Base-by-base conservation (phyloP, 2,797 vertebrate species). In the Coendou prehensilis region DNA sequence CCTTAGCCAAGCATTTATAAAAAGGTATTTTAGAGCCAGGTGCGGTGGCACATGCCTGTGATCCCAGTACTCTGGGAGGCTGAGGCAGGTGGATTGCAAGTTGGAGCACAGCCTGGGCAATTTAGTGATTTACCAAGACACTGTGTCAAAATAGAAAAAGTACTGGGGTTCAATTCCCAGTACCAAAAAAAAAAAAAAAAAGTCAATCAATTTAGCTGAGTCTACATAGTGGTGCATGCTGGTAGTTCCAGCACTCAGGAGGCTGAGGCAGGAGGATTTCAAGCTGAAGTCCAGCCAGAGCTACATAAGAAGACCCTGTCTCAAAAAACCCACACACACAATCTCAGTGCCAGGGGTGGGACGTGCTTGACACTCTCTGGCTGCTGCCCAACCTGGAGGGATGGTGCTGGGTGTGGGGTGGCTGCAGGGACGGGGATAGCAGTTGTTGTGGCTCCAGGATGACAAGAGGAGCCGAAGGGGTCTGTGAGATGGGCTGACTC, bases 1-100 rank as follows among this genome's bases (percentile, higher is more conserved):
- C 33, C 56, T 87, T 80, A 92, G 57, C 45, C 71, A 83, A 87
- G 64, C 20, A 37, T 89, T 82, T 82, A 88, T 85, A 59, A 76
- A 69, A 78, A 5, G 41, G 18, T 23, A 52, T 80, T 78, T 92
- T 79, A 69, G 67, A 69, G 17, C n/a, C 17, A 37, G 14, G n/a
- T 69, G n/a, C 45, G 41, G 20, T 45, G 41, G 71, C 23, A 45
- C 67, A 37, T 69, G 67, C n/a, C n/a, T 69, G 18, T 37, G 37
- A 13, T 45, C 37, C 5, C 9, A 73, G 69, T 23, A 45, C 37
- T 10, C 64, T 33, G 30, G 30, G 30, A 64, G 13, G 28, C 63
- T 30, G 30, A 61, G 63, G 63, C 33, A 67, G 33, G 33, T n/a
- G 33, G 33, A 67, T n/a, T 67, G 15, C 64, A 67, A 67, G 33